phyloP scores from a whole-genome alignment of 2,113 vertebrate genomes.

The Anas platyrhynchos region DNA sequence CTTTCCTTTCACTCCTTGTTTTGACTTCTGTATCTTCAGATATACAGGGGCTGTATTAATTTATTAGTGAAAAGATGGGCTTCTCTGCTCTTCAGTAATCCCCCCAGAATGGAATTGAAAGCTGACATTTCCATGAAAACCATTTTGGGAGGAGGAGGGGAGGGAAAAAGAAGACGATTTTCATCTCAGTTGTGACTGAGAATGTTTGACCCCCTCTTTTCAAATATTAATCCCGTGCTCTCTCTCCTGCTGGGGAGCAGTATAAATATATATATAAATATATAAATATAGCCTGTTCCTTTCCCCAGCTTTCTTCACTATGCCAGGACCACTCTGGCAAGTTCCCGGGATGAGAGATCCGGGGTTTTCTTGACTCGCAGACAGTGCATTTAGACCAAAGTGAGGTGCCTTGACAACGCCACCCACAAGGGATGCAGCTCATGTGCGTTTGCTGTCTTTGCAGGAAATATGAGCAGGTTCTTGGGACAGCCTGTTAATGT shows the following conservation, averaged over 20 bases:
- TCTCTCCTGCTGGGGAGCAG: not conserved
- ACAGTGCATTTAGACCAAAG: not conserved
- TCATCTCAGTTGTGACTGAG: not conserved
- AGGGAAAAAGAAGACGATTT: not conserved
- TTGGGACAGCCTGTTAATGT: not conserved
- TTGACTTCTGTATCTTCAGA: not conserved
- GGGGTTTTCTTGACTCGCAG: not conserved
- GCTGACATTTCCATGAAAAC: not conserved
- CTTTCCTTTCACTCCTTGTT: not conserved
- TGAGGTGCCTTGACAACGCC: fast-evolving
- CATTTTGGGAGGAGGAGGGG: not conserved
- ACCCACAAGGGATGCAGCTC: not conserved
- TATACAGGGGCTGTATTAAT: not conserved
- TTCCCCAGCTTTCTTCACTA: not conserved
- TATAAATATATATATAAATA: not conserved
- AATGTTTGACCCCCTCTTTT: not conserved
- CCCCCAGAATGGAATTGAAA: not conserved
- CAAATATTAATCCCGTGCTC: not conserved
- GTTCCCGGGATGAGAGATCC: not conserved
- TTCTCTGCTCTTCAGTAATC: not conserved
- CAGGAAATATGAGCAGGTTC: not conserved
- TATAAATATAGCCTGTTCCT: not conserved
- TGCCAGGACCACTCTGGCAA: fast-evolving
- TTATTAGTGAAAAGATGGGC: not conserved
- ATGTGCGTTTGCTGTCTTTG: not conserved